phyloP scores from a whole-genome alignment of 2,797 vertebrate species.

The Crotalus adamanteus region DNA sequence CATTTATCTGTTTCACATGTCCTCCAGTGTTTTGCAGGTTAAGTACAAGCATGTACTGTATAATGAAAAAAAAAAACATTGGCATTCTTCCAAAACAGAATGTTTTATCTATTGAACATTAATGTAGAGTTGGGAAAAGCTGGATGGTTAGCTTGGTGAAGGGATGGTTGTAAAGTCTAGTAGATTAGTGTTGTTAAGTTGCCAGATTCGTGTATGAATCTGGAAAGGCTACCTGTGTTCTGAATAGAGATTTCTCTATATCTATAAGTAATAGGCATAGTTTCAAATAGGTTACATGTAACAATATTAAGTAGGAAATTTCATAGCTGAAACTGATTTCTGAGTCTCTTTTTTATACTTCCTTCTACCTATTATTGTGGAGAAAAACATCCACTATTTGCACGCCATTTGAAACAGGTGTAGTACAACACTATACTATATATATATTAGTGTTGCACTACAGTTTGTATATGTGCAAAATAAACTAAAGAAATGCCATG shows the following conservation, averaged over 20 bases:
- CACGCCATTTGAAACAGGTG: neutral
- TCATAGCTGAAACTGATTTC: neutral
- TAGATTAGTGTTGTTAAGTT: neutral
- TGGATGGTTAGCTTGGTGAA: neutral
- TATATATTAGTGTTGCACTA: neutral
- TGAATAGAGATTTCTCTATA: neutral
- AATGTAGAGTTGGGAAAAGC: neutral
- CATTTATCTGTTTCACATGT: constrained; percentile 58
- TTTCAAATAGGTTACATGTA: neutral
- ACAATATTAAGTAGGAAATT: neutral
- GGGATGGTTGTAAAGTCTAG: neutral
- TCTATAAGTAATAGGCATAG: neutral
- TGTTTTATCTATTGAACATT: constrained; percentile 16
- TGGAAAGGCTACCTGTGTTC: neutral
- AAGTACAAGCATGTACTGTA: constrained; percentile 46
- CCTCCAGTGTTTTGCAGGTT: constrained; percentile 63
- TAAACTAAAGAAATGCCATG: neutral
- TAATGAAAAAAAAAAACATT: constrained; percentile 57
- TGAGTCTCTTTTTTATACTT: neutral
- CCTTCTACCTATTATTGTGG: neutral
- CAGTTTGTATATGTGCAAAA: neutral
- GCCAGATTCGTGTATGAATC: neutral
- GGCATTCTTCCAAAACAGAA: constrained; percentile 40
- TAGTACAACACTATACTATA: neutral
- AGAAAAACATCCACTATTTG: neutral